Evolutionary conservation across 1,140 invertebrate species (phyloP), one percentile per base, ranked within the genome.

Genomic region (Diploscapter pachys): DNA sequence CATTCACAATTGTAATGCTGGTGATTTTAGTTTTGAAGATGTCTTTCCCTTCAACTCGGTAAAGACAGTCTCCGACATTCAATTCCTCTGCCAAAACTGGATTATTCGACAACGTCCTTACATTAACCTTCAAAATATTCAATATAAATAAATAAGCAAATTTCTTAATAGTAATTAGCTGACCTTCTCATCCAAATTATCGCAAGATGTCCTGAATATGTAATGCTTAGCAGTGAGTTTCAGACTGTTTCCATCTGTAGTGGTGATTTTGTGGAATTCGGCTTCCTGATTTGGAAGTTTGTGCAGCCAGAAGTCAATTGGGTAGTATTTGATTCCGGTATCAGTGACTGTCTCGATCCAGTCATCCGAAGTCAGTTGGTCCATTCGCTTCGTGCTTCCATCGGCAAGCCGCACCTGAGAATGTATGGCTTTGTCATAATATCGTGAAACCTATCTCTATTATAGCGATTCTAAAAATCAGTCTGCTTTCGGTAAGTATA

Each of bases 151-250:
- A 13, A 64, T 8, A 50, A 31, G 2, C 5, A 31, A 5, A 5
- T 64, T 57, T 62, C 11, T 6, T 11, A n/a, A 48, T 31, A 31
- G 31, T 31, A 49, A 5, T 13, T 56, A 9, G 62, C 68, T 11
- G 75, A 31, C 31, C 31, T 31, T 31, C 31, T 31, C 31, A 31
- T 31, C 31, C 31, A 31, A 31, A 31, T 31, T 31, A 31, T 31
- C 6, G 74, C 74, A 76, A 8, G 56, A 5, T 52, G 65, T 77
- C 65, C 76, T 77, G 72, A 76, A 77, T 50, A 77, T 75, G 59
- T 76, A 75, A 57, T 77, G 75, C 62, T 76, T 76, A 4, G n/a
- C 72, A 5, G 75, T 77, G 49, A 77, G 75, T 63, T 77, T 77
- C 11, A 77, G 57, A 9, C 11, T 59, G 50, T 62, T 77, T n/a